Conservation (phyloP, 2,888 invertebrate genomes). For the Parnassius apollo region DNA sequence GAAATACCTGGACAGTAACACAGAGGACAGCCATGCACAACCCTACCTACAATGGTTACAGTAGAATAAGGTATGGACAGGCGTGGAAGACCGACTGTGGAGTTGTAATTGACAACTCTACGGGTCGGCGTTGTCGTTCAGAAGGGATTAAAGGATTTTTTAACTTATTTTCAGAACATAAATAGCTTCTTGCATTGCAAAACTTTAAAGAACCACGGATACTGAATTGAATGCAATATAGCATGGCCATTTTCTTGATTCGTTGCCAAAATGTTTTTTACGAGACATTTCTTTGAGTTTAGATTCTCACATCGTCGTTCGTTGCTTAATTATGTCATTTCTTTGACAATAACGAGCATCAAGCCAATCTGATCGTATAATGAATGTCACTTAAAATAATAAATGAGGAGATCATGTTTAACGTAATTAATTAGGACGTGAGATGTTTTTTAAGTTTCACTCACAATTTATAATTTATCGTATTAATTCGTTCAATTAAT, state of each 20-base stretch:
- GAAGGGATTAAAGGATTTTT: conserved; percentile 7
- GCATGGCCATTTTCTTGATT: conserved; percentile 14
- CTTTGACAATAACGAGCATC: conserved; percentile 5
- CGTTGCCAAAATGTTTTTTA: conserved; percentile 4
- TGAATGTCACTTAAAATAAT: conserved; percentile 9
- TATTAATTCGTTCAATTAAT: no score
- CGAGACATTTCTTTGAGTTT: conserved; percentile 3
- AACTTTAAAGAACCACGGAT: neutral
- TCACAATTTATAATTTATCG: no score
- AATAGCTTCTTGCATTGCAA: conserved; percentile 11
- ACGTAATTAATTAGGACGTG: conserved; percentile 5
- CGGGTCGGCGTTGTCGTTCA: conserved; percentile 11
- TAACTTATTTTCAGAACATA: conserved; percentile 3
- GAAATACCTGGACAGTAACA: no score
- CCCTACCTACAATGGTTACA: neutral
- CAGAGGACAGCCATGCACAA: neutral
- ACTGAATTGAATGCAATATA: conserved; percentile 15
- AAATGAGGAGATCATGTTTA: conserved; percentile 6
- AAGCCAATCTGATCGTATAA: conserved; percentile 4
- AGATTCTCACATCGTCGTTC: conserved; percentile 2
- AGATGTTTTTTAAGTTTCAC: neutral
- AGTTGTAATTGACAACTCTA: conserved; percentile 15
- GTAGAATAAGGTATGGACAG: neutral
- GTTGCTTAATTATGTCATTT: conserved; percentile 20
- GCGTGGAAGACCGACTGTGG: conserved; percentile 6